These are phyloP conservation scores for Diploptera punctata DNA, from an alignment of 2,888 invertebrate species.

Conservation along the genomic window DNA sequence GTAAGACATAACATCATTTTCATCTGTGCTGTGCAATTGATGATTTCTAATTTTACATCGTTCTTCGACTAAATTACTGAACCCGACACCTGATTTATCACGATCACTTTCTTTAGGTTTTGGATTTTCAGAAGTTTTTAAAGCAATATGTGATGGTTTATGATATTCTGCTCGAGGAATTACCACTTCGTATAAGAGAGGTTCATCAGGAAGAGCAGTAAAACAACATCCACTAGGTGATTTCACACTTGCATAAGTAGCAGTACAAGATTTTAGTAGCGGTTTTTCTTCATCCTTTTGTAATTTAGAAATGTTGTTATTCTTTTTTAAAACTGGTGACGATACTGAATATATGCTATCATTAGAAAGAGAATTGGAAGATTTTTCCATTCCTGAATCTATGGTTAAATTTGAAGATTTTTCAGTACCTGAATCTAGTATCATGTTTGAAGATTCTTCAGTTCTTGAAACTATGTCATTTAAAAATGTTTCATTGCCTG, in stretches of 20 bases:
- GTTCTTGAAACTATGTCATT: too few relatives aligned
- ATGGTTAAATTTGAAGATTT: too few relatives aligned
- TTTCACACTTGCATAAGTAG: not conserved
- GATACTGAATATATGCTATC: not conserved
- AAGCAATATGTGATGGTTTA: slow-evolving; percentile 10
- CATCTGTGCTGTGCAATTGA: not conserved
- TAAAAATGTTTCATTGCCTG: too few relatives aligned
- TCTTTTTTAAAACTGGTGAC: not conserved
- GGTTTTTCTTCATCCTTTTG: not conserved
- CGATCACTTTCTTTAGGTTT: not conserved
- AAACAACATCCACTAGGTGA: not conserved
- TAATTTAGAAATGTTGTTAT: not conserved
- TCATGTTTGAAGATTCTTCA: too few relatives aligned
- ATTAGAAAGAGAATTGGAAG: not conserved
- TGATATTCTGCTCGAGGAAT: slow-evolving; percentile 30
- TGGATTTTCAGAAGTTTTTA: not conserved
- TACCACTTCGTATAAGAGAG: not conserved
- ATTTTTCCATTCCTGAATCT: slow-evolving; percentile 14
- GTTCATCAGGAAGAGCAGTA: not conserved
- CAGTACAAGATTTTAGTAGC: not conserved
- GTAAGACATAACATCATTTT: slow-evolving; percentile 31
- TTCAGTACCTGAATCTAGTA: too few relatives aligned
- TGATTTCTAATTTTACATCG: not conserved
- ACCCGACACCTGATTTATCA: not conserved
- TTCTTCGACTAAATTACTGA: not conserved